These are phyloP conservation scores for Holothuria glaberrima DNA, from an alignment of 35 echinoderm and acorn worm genomes.

Conservation along the genomic window DNA sequence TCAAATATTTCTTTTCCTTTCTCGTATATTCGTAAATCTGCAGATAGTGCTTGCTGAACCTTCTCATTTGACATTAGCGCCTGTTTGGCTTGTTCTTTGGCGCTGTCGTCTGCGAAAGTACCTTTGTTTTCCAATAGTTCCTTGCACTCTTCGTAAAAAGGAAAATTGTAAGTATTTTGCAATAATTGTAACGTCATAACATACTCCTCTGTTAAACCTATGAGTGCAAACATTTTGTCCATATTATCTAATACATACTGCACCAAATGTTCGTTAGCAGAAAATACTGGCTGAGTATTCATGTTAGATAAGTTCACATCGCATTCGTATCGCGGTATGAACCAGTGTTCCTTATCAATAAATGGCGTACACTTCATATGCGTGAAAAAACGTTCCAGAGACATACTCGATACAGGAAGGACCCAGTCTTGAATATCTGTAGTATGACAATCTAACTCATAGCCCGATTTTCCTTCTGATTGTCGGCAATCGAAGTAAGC, in stretches of 20 bases:
- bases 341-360: constrained; percentile 46
- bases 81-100: constrained; percentile 51
- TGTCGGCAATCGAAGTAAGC: constrained; percentile 50
- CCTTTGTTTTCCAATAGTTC: constrained; percentile 31
- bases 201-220: constrained; percentile 41
- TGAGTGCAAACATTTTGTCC: constrained; percentile 41
- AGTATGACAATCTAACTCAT: constrained; percentile 26
- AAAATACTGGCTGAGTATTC: constrained; percentile 14
- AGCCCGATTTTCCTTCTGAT: background rate
- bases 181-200: constrained; percentile 52
- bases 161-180: constrained; percentile 50
- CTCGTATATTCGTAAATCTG: constrained; percentile 43
- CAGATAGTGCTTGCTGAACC: constrained; percentile 43
- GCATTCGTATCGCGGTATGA: constrained; percentile 46
- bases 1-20: constrained; percentile 55
- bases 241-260: constrained; percentile 36
- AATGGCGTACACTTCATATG: constrained; percentile 18
- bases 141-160: constrained; percentile 54
- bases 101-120: constrained; percentile 9
- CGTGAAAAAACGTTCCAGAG: constrained; percentile 8
- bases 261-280: constrained; percentile 34
- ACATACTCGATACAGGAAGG: constrained; percentile 1
- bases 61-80: constrained; percentile 18
- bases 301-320: background rate
- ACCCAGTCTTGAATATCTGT: constrained; percentile 44